Conservation (phyloP, 2,888 invertebrate genomes). For the Pollenia griseotomentosa region DNA sequence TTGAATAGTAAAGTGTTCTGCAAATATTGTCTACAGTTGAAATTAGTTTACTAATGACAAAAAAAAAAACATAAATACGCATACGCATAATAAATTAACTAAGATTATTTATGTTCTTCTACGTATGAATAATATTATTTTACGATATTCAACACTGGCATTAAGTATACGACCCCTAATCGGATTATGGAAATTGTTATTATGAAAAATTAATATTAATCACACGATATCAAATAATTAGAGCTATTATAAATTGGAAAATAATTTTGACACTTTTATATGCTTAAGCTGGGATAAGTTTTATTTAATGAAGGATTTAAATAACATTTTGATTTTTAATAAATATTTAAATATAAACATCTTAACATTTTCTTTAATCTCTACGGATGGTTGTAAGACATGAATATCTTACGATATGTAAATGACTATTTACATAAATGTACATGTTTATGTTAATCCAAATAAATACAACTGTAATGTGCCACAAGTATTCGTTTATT, state of each 20-base stretch:
- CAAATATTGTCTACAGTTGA: neutral
- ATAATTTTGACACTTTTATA: constrained; percentile 24
- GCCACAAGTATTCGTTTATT: constrained; percentile 6
- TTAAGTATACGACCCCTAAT: constrained; percentile 12
- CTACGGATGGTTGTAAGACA: neutral
- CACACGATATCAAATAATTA: constrained; percentile 10
- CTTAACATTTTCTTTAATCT: constrained; percentile 4
- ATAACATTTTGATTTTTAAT: neutral
- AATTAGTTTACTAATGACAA: neutral
- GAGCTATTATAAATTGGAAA: neutral
- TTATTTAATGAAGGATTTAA: constrained; percentile 15
- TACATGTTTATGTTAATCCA: neutral
- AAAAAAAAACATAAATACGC: neutral
- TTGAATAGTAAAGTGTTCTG: too few species aligned
- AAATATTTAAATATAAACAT: constrained; percentile 2
- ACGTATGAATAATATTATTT: neutral
- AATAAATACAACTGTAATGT: constrained; percentile 13
- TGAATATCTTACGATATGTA: neutral
- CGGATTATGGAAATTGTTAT: constrained; percentile 32
- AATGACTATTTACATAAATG: constrained; percentile 2
- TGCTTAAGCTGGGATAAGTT: constrained; percentile 10
- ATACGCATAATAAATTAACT: neutral
- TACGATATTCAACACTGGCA: neutral
- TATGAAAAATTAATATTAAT: constrained; percentile 38
- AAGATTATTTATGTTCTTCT: neutral